Percentiles rank a stretch among this genome's conserved stretches.
Conservation (phyloP, 1,140 invertebrate genomes). For the Procambarus clarkii region DNA sequence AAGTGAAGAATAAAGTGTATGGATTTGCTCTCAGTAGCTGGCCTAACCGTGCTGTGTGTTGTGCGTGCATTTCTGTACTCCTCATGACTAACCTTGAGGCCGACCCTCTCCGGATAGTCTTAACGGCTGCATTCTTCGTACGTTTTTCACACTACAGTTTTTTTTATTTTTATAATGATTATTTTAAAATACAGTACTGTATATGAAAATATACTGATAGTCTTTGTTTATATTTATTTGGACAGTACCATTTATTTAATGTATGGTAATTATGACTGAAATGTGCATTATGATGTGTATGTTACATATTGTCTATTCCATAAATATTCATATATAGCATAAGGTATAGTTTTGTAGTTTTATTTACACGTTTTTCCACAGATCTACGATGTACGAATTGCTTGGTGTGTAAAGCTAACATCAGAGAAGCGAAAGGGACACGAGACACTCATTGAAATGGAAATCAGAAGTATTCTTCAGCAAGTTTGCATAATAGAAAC, state of each 20-base stretch:
- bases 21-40: conserved; percentile 45
- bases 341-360: background rate
- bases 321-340: background rate
- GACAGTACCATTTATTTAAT: too few species aligned
- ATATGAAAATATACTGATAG: background rate
- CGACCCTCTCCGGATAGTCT: conserved; percentile 36
- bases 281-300: too few species aligned
- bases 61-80: conserved; percentile 38
- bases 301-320: too few species aligned
- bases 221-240: too few species aligned
- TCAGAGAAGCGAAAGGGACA: conserved; percentile 43
- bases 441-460: conserved; percentile 23
- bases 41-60: conserved; percentile 42
- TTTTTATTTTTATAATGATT: background rate
- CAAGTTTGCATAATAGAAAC: conserved; percentile 34
- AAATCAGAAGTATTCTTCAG: conserved; percentile 38
- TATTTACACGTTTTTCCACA: background rate
- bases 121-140: conserved; percentile 41
- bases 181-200: background rate
- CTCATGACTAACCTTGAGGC: conserved; percentile 36
- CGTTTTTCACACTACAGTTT: background rate
- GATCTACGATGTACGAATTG: conserved; percentile 16
- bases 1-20: conserved; percentile 26
- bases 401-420: conserved; percentile 28
- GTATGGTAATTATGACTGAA: too few species aligned